Evolutionary conservation across 2,113 vertebrate genomes (phyloP).

Genomic region (Sprattus sprattus): DNA sequence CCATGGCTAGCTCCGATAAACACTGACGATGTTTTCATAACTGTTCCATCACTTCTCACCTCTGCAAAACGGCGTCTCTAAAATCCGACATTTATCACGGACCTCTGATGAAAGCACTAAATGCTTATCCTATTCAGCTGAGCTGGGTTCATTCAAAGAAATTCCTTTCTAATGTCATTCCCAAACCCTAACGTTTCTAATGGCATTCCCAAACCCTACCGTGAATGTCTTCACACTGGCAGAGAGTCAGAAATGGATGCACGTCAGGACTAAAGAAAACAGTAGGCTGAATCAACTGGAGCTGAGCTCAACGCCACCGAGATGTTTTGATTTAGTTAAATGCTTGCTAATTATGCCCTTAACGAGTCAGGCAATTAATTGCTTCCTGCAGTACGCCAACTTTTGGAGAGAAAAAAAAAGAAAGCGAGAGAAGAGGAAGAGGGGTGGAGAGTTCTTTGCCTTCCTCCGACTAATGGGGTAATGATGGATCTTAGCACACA

Average conservation of each 20-base stretch:
- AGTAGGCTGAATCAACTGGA: slow-evolving; percentile 13
- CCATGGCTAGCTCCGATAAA: not conserved
- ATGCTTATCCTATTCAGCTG: not conserved
- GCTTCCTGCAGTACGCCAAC: slow-evolving; percentile 53
- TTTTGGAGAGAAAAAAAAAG: slow-evolving; percentile 19
- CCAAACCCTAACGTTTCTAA: not conserved
- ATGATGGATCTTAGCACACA: slow-evolving; percentile 47
- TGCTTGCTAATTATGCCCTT: slow-evolving; percentile 60
- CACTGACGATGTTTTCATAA: not conserved
- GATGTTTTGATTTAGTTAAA: slow-evolving; percentile 62
- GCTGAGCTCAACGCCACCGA: slow-evolving; percentile 22
- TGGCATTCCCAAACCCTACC: not conserved
- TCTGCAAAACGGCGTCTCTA: not conserved
- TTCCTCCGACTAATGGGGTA: slow-evolving; percentile 59
- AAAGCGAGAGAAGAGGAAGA: slow-evolving; percentile 49
- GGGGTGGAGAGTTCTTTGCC: slow-evolving; percentile 48
- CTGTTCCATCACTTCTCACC: slow-evolving; percentile 2
- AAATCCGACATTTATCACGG: not conserved
- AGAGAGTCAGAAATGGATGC: not conserved
- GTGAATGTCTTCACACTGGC: not conserved
- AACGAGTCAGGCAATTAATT: slow-evolving; percentile 56
- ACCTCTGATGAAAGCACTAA: not conserved
- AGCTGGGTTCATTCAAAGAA: not conserved
- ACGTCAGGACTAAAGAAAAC: not conserved
- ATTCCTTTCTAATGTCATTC: slow-evolving; percentile 10